Evolutionary conservation across 2,797 vertebrate species (phyloP).

Genomic region (Halcyon smyrnensis): DNA sequence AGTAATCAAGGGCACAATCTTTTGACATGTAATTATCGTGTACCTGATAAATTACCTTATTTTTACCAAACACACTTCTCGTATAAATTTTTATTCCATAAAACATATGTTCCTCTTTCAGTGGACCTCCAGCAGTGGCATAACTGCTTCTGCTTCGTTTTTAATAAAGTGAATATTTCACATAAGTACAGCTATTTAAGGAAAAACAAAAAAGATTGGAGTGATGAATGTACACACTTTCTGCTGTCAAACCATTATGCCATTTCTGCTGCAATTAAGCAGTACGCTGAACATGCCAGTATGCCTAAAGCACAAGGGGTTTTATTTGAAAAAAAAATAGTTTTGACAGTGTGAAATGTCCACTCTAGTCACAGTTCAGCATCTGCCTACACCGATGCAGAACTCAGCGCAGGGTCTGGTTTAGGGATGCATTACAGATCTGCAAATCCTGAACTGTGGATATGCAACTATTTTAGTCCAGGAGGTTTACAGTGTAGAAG

Average conservation of each 20-base stretch:
- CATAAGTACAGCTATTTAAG: not conserved
- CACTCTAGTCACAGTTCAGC: not conserved
- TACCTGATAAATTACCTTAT: not conserved
- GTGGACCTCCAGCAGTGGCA: not conserved
- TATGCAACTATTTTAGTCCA: not conserved
- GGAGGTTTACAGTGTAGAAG: not conserved
- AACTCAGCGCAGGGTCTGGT: not conserved
- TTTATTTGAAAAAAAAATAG: not conserved
- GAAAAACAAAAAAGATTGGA: not conserved
- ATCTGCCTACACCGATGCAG: not conserved
- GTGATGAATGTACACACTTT: not conserved
- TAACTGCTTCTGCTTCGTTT: not conserved
- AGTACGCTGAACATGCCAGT: not conserved
- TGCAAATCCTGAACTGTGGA: not conserved
- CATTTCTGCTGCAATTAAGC: not conserved
- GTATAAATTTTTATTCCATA: not conserved
- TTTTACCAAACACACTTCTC: not conserved
- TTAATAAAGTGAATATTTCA: not conserved
- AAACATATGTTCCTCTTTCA: not conserved
- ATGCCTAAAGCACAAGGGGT: not conserved
- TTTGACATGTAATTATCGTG: not conserved
- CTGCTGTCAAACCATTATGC: not conserved
- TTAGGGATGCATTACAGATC: not conserved
- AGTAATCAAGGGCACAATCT: not conserved
- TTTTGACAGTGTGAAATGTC: not conserved